phyloP scores from a whole-genome alignment of 2,797 vertebrate species.

The Amblyopsis hoosieri region DNA sequence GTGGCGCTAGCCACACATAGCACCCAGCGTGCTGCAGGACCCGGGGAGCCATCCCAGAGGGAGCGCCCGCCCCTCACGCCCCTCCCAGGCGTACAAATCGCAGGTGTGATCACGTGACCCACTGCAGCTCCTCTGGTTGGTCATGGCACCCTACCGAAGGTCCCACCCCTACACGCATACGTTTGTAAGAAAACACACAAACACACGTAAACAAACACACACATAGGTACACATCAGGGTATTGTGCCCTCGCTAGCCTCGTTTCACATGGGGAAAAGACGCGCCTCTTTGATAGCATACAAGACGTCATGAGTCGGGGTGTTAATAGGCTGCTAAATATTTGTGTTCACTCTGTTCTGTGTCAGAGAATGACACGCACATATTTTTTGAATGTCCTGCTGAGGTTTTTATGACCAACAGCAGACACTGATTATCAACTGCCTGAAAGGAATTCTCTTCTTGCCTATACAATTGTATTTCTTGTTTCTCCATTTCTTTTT shows the following conservation, averaged over 20 bases:
- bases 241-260: constrained; percentile 22
- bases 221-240: constrained; percentile 32
- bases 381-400: constrained; percentile 32
- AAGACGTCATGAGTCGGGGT: constrained; percentile 64
- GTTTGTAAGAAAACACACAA: too few relatives aligned
- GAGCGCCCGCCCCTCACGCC: constrained; percentile 26
- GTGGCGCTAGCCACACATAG: constrained; percentile 25
- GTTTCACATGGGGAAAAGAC: constrained; percentile 31
- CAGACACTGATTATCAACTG: constrained; percentile 35
- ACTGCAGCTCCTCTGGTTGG: constrained; percentile 25
- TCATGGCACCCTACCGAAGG: constrained; percentile 26
- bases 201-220: constrained; percentile 4
- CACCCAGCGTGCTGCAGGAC: constrained; percentile 14
- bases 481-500: constrained; percentile 33
- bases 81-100: constrained; percentile 33
- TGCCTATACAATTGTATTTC: constrained; percentile 26
- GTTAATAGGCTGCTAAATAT: constrained; percentile 81
- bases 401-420: constrained; percentile 27
- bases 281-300: constrained; percentile 19
- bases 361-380: constrained; percentile 50
- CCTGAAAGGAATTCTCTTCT: constrained; percentile 45
- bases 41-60: constrained; percentile 21
- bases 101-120: constrained; percentile 26
- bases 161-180: background rate
- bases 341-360: constrained; percentile 66